Base-by-base conservation (phyloP, 2,797 vertebrate species). In the Macropus fuliginosus region DNA sequence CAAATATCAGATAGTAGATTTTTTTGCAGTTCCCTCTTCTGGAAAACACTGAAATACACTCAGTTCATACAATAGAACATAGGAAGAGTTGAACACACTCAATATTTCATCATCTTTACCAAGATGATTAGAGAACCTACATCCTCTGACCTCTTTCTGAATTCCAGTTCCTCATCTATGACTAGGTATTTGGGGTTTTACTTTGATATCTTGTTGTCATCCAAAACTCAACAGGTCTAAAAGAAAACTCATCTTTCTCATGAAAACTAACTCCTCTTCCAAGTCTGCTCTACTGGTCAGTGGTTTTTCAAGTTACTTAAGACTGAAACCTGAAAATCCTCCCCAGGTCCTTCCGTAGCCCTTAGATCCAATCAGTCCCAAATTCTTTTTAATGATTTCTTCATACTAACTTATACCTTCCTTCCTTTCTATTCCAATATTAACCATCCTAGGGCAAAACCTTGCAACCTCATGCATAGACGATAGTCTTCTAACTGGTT, bases 61-160 rank as follows among this genome's bases (percentile, higher is more conserved):
- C n/a, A 87, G 3, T 50, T 87, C 74, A 87, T 3, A 87, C 24
- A 46, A 16, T 27, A 87, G 74, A 87, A 87, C 40, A 50, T 4
- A 34, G 40, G 74, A 87, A 87, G 18, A 24, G 40, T 46, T 46
- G 74, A 81, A 81, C n/a, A 81, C 16, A 81, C 18, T 81, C 90
- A 94, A 13, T 90, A 93, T 93, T 95, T 95, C 40, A 96, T 66
- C 62, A 31, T 13, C 56, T 95, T 91, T 57, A 91, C 95, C 62
- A 92, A 93, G 91, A 94, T 40, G 46, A 59, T 18, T 40, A 55
- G 18, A 66, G n/a, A 89, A n/a, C 55, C 55, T 55, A 90, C 87
- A 54, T 92, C 57, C 50, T 46, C 55, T 87, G 92, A 93, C 74
- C 54, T 94, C 55, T 90, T 94, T 14, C 12, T 31, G 92, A 50